Conservation (phyloP, 2,797 vertebrate genomes). For the Gobionotothen gibberifrons region DNA sequence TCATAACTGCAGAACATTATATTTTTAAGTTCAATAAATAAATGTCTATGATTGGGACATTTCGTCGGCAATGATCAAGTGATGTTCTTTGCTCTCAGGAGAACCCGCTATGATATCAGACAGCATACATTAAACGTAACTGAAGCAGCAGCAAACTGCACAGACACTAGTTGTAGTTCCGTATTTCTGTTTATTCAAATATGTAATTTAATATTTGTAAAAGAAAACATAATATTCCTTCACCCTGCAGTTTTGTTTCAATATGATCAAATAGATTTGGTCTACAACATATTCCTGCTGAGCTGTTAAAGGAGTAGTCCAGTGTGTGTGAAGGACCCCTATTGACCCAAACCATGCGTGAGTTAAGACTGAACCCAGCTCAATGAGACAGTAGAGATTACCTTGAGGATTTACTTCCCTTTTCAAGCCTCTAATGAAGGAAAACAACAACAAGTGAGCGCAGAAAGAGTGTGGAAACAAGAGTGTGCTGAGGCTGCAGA, state of each 20-base stretch:
- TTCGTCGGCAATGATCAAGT: not conserved
- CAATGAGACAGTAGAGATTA: constrained; percentile 29
- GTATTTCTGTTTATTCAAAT: not conserved
- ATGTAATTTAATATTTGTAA: no score
- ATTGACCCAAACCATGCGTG: constrained; percentile 24
- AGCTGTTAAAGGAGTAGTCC: constrained; percentile 1
- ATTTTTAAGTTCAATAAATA: no score
- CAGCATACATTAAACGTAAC: not conserved
- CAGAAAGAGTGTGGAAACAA: constrained; percentile 48
- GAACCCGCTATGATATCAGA: not conserved
- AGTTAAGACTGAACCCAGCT: not conserved
- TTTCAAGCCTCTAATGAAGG: constrained; percentile 55
- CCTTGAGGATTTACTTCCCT: constrained; percentile 35
- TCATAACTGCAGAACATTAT: no score
- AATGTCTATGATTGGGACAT: not conserved
- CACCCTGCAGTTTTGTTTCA: no score
- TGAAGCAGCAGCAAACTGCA: not conserved
- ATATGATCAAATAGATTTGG: not conserved
- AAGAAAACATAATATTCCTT: no score
- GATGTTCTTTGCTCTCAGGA: not conserved
- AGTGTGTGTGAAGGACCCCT: constrained; percentile 11
- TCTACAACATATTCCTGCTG: not conserved
- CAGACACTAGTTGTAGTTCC: no score
- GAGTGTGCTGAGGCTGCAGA: constrained; percentile 72
- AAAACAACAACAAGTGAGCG: constrained; percentile 46